Percentiles rank a stretch among this genome's conserved stretches.
These are phyloP conservation scores for Lamproptera curius DNA, from an alignment of 2,888 invertebrate species.

Conservation along the genomic window DNA sequence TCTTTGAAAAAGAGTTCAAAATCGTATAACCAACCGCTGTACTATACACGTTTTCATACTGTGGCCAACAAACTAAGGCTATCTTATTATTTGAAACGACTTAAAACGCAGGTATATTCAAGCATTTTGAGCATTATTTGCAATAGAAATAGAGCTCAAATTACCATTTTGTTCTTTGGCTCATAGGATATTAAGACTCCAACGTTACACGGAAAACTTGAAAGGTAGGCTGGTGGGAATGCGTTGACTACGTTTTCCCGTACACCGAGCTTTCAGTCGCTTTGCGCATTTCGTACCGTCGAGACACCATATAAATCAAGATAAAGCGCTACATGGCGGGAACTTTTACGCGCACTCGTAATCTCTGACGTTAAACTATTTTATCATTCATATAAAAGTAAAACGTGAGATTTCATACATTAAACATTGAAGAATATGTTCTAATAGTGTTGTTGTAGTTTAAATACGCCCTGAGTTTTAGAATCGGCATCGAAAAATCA, in stretches of 20 bases:
- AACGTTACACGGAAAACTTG: conserved; percentile 53
- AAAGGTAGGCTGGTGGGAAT: conserved; percentile 65
- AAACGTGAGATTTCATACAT: background rate
- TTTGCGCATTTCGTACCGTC: conserved; percentile 63
- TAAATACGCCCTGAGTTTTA: background rate
- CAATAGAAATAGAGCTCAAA: background rate
- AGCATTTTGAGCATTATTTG: background rate
- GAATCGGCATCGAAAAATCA: background rate
- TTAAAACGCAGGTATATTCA: background rate
- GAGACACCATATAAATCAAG: conserved; percentile 42
- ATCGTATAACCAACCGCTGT: background rate
- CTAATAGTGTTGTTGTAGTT: conserved; percentile 1
- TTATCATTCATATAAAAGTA: background rate
- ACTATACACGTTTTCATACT: conserved; percentile 2
- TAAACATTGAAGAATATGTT: background rate
- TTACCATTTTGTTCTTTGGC: conserved; percentile 24
- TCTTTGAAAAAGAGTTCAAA: background rate
- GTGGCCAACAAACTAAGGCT: conserved; percentile 2
- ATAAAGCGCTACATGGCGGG: conserved; percentile 50
- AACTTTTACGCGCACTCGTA: conserved; percentile 66
- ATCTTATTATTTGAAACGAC: background rate
- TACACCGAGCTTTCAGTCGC: conserved; percentile 64
- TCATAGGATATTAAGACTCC: conserved; percentile 25
- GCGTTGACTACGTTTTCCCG: conserved; percentile 50
- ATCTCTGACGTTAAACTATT: conserved; percentile 11